Evolutionary conservation across 2,797 vertebrate species (phyloP).

Genomic region (Pitangus sulphuratus): DNA sequence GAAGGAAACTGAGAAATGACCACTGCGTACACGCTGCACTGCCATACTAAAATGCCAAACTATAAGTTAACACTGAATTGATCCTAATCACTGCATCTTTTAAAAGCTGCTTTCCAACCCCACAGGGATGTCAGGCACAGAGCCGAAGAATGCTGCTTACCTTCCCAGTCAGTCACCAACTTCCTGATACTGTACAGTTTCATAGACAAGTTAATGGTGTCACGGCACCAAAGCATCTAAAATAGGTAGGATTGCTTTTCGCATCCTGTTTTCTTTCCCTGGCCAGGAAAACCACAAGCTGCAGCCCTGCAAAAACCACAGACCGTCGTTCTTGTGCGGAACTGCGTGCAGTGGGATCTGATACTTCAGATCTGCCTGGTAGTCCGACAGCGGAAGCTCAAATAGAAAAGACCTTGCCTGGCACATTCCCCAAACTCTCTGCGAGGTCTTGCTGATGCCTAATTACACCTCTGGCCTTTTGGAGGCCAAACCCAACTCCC

Average conservation of each 20-base stretch:
- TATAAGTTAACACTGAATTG: not conserved
- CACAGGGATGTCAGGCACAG: not conserved
- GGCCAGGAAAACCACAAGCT: not conserved
- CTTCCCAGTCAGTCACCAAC: not conserved
- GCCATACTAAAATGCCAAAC: not conserved
- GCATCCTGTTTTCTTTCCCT: not conserved
- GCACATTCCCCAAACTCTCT: not conserved
- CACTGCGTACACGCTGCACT: accelerated
- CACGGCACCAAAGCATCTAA: not conserved
- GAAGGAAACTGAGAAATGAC: not conserved
- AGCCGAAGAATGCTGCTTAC: not conserved
- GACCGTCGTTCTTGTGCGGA: not conserved
- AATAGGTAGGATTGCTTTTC: not conserved
- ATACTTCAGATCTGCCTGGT: not conserved
- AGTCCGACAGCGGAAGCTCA: not conserved
- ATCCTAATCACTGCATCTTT: not conserved
- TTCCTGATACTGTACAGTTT: not conserved
- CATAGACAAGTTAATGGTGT: not conserved
- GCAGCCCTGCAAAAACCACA: not conserved
- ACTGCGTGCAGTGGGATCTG: not conserved
- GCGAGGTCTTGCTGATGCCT: not conserved
- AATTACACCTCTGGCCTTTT: not conserved
- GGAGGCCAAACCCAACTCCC: not conserved
- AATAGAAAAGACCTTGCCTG: not conserved
- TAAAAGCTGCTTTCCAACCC: not conserved